phyloP scores from a whole-genome alignment of 2,113 vertebrate genomes.

The Eubucco bourcierii region DNA sequence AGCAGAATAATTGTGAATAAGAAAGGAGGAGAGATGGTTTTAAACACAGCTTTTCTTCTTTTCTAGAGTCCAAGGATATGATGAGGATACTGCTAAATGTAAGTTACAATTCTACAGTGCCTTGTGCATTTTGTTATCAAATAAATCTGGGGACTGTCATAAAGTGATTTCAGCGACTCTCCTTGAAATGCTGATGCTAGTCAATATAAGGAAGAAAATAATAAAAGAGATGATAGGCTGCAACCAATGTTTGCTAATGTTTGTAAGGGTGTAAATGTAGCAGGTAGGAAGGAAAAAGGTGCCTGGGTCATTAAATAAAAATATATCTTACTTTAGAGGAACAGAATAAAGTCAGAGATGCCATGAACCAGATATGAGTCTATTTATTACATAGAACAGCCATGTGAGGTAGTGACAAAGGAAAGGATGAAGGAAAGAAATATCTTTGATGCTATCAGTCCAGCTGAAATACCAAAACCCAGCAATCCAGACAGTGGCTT shows the following conservation, averaged over 20 bases:
- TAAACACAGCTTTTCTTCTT: background rate
- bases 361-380: background rate
- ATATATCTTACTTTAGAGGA: conserved; percentile 20
- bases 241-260: background rate
- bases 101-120: background rate
- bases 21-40: background rate
- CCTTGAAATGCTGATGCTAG: background rate
- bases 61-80: background rate
- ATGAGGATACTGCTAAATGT: background rate
- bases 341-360: background rate
- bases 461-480: conserved; percentile 42
- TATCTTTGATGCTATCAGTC: conserved; percentile 69
- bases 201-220: background rate
- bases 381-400: background rate
- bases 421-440: conserved; percentile 18
- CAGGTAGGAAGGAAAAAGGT: background rate
- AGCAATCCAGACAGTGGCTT: background rate
- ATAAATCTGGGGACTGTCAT: background rate
- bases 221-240: background rate
- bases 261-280: background rate
- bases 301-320: background rate
- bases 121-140: background rate
- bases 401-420: background rate
- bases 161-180: background rate
- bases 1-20: background rate